phyloP scores from a whole-genome alignment of 2,113 vertebrate species.

The Craseonycteris thonglongyai region DNA sequence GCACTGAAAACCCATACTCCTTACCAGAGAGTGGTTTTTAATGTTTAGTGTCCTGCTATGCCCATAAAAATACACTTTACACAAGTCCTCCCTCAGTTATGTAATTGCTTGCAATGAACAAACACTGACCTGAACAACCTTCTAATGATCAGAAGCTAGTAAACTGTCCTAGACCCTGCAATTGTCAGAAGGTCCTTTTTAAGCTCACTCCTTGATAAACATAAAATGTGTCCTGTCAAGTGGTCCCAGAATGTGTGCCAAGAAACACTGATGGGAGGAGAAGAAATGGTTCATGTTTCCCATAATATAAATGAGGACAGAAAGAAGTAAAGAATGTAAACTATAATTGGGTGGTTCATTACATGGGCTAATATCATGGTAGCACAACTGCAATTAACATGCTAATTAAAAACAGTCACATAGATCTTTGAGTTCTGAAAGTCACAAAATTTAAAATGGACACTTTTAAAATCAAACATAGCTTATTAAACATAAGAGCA shows the following conservation, averaged over 20 bases:
- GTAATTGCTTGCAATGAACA: not conserved
- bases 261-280: not conserved
- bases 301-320: not conserved
- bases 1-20: not conserved
- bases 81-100: not conserved
- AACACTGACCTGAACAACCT: not conserved
- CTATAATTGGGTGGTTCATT: not conserved
- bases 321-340: slow-evolving; percentile 12
- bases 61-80: not conserved
- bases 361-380: not conserved
- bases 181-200: not conserved
- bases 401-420: not conserved
- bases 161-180: slow-evolving; percentile 59
- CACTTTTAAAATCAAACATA: not conserved
- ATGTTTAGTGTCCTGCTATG: not conserved
- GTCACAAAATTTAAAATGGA: not conserved
- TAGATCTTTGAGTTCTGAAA: slow-evolving; percentile 47
- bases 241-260: not conserved
- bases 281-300: not conserved
- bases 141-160: not conserved
- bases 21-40: not conserved
- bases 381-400: not conserved
- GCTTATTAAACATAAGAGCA: not conserved
- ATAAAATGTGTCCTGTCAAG: not conserved
- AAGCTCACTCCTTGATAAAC: not conserved